Evolutionary conservation across 1,140 invertebrate genomes (phyloP).

Genomic region (Saccostrea cuccullata): DNA sequence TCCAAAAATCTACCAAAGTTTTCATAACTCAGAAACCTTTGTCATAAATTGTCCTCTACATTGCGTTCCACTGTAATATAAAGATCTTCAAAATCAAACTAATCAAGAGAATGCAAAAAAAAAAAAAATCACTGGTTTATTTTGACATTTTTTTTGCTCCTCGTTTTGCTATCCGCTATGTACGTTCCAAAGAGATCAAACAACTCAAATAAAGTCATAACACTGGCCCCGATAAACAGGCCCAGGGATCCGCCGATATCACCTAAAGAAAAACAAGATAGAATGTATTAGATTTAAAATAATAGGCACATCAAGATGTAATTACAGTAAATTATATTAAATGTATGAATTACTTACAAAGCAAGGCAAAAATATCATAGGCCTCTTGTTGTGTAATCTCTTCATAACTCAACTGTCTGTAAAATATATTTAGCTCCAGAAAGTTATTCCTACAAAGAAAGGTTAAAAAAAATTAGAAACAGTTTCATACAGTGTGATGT

Average conservation of each 20-base stretch:
- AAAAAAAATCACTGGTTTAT: too few relatives aligned
- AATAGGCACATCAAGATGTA: not conserved
- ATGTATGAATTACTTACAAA: slow-evolving; percentile 61
- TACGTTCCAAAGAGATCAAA: slow-evolving; percentile 64
- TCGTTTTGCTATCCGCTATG: slow-evolving; percentile 23
- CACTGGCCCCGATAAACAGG: slow-evolving; percentile 71
- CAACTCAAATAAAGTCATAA: slow-evolving; percentile 67
- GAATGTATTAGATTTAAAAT: not conserved
- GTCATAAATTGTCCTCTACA: too few relatives aligned
- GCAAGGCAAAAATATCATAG: slow-evolving; percentile 65
- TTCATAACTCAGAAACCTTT: too few relatives aligned
- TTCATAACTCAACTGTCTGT: slow-evolving; percentile 65
- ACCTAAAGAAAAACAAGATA: slow-evolving; percentile 56
- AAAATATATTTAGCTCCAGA: slow-evolving; percentile 64
- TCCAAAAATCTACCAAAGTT: too few relatives aligned
- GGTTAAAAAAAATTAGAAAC: not conserved
- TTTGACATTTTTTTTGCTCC: not conserved
- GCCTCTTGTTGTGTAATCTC: slow-evolving; percentile 65
- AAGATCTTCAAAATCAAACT: too few relatives aligned
- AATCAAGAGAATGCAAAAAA: too few relatives aligned
- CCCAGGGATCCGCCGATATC: slow-evolving; percentile 73
- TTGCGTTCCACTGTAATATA: too few relatives aligned
- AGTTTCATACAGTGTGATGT: not conserved
- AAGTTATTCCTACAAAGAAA: slow-evolving; percentile 65
- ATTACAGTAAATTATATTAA: not conserved